A percentile compares a stretch with the other conserved stretches of the same genome.
Evolutionary conservation across 2,888 invertebrate species (phyloP).

Genomic region (Machimus atricapillus): DNA sequence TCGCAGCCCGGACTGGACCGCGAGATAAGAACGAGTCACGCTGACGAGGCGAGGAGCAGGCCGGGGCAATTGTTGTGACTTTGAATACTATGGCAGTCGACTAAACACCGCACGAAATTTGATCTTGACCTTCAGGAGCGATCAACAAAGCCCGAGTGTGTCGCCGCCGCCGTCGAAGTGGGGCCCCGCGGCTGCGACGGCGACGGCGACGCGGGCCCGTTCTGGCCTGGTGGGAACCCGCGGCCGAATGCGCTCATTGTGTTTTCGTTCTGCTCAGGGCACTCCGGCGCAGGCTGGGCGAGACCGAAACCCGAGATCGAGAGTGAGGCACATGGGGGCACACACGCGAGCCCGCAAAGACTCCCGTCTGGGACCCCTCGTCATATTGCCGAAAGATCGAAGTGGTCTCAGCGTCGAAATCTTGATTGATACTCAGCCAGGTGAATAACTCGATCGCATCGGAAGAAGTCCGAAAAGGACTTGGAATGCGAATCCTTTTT

Average conservation of each 20-base stretch:
- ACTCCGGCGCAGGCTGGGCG: not conserved
- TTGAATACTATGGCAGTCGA: not conserved
- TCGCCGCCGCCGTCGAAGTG: not conserved
- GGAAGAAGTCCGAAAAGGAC: not conserved
- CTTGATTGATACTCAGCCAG: not conserved
- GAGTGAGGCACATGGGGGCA: not conserved
- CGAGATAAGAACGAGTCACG: not conserved
- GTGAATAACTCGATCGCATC: not conserved
- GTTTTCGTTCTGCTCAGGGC: not conserved
- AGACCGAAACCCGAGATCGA: not conserved
- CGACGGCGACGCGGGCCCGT: not conserved
- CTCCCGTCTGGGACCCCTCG: not conserved
- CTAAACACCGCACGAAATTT: constrained; percentile 10
- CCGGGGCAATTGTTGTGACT: not conserved
- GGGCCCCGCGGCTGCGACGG: not conserved
- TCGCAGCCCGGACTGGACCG: not conserved
- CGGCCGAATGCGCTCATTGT: not conserved
- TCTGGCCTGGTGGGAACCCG: not conserved
- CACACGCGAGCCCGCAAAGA: not conserved
- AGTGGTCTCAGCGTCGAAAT: not conserved
- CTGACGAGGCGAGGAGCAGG: not conserved
- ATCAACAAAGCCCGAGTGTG: not conserved
- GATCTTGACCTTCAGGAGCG: not conserved
- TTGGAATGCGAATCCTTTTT: not conserved
- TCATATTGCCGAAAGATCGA: not conserved